Evolutionary conservation across 64 coral and sea anemone species (phyloP).

Genomic region (Astreopora myriophthalma): DNA sequence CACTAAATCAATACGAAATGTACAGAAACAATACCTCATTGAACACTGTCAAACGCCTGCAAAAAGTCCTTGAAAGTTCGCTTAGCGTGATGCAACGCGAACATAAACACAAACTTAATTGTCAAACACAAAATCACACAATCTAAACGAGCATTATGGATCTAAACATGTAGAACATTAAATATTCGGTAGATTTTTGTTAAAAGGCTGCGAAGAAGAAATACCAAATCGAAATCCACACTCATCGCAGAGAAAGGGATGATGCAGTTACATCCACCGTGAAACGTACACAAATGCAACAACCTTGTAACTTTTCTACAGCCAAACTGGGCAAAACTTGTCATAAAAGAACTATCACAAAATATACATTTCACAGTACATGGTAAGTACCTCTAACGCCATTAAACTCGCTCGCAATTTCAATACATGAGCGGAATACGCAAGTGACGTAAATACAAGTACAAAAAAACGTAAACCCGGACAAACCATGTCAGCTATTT

Average conservation of each 20-base stretch:
- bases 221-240: neutral
- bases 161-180: neutral
- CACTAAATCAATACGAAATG: slow-evolving; percentile 41
- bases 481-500: slow-evolving; percentile 13
- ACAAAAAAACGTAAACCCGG: neutral
- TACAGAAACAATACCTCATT: slow-evolving; percentile 33
- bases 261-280: neutral
- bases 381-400: neutral
- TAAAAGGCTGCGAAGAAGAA: neutral
- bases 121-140: neutral
- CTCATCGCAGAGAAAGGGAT: neutral
- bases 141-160: neutral
- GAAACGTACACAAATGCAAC: neutral
- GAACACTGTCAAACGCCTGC: neutral
- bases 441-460: neutral
- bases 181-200: neutral
- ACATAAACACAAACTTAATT: slow-evolving; percentile 19
- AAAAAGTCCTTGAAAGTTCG: slow-evolving; percentile 49
- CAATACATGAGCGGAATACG: neutral
- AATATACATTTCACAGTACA: no score
- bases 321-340: no score
- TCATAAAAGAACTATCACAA: no score
- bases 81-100: slow-evolving; percentile 18
- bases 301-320: no score
- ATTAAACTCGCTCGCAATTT: neutral